These are phyloP conservation scores for Phaonia tiefii DNA, from an alignment of 2,888 invertebrate genomes.

Conservation along the genomic window DNA sequence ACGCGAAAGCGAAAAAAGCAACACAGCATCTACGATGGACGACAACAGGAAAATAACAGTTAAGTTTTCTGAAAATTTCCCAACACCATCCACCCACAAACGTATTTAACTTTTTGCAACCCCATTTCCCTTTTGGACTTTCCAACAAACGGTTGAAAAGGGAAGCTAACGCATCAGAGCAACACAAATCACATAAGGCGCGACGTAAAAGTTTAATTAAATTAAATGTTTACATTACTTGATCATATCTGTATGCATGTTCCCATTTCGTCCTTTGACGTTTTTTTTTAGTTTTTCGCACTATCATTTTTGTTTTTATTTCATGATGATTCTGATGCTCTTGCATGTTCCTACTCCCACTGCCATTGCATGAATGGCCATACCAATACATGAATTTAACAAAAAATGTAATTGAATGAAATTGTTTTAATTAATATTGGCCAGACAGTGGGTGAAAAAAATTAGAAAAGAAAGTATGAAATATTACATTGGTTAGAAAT, in stretches of 20 bases:
- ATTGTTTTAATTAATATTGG: slow-evolving; percentile 53
- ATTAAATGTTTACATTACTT: slow-evolving; percentile 61
- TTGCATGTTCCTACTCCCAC: neutral
- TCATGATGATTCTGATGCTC: neutral
- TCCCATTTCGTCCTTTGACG: slow-evolving; percentile 15
- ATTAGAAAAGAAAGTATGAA: neutral
- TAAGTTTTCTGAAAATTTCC: neutral
- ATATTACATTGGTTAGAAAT: neutral
- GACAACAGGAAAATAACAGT: slow-evolving; percentile 6
- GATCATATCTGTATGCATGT: slow-evolving; percentile 33
- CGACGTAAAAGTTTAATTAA: slow-evolving; percentile 62
- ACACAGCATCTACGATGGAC: slow-evolving; percentile 27
- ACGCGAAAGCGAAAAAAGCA: slow-evolving; percentile 3
- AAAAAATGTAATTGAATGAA: slow-evolving; percentile 41
- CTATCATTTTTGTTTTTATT: neutral
- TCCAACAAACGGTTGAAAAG: neutral
- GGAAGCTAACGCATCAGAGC: slow-evolving; percentile 8
- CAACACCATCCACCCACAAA: neutral
- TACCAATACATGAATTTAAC: slow-evolving; percentile 21
- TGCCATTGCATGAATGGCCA: neutral
- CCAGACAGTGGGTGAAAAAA: neutral
- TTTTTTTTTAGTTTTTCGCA: neutral
- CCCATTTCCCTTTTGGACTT: neutral
- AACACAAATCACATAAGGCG: neutral
- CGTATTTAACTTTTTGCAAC: slow-evolving; percentile 4